Base-by-base conservation (phyloP, 1,140 invertebrate genomes). In the Thaumetopoea pityocampa region DNA sequence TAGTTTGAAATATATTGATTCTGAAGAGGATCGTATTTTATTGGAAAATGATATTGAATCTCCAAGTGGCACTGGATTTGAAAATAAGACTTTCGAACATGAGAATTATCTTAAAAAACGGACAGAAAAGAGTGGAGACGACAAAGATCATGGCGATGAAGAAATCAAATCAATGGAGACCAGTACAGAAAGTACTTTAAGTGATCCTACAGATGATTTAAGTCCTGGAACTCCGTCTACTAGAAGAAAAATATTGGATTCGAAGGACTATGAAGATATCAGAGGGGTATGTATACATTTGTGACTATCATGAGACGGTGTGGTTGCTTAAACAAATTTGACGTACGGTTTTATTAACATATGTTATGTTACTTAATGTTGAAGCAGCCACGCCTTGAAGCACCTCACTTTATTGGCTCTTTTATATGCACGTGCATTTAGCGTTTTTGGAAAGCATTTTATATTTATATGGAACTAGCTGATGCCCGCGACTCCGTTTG, bases 61-160 rank as follows among this genome's bases (percentile, higher is more conserved):
- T 32, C 79, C 67, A 0, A 77, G 71, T 28, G 82, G 78, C 2
- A 81, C 81, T 0, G 85, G 85, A 4, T 86, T 86, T 46, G 85
- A 86, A 27, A 86, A 86, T 35, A 85, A 86, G 43, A 86, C 85
- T 0, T 86, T 86, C 49, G 85, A 86, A 46, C 85, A 86, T 43
- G 81, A 84, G 35, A 86, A 86, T 45, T 85, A 67, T 22, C 43
- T 85, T 24, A 78, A 85, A 38, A 82, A 78, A 29, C 67, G 77
- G 34, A 67, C 59, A n/a, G 73, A 79, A 17, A 77, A 71, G 35
- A 51, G 18, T 14, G 76, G 62, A 28, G 28, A 35, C 2, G 69
- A 73, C 1, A 62, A 68, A 1, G 58, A 53, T 17, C 60, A 54
- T 5, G 23, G 32, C n/a, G 61, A 62, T 26, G 72, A 80, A 12